Evolutionary conservation across 2,797 vertebrate genomes (phyloP).

Genomic region (Trachops cirrhosus): DNA sequence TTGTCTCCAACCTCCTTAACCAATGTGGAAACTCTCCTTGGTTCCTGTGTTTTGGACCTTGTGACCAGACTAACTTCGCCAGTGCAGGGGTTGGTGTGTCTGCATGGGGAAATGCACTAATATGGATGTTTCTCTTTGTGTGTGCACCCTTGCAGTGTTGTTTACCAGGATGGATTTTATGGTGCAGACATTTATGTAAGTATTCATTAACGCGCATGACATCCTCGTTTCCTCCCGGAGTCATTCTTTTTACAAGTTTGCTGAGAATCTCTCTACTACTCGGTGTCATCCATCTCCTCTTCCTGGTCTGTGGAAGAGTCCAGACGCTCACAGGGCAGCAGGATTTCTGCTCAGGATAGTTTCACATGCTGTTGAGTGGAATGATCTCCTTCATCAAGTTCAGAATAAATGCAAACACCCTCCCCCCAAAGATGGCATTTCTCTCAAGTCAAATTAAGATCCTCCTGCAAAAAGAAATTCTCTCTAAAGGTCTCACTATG

Average conservation of each 20-base stretch:
- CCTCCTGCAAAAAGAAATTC: background rate
- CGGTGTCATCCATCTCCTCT: constrained; percentile 67
- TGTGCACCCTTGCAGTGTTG: constrained; percentile 94
- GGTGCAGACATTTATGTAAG: constrained; percentile 99
- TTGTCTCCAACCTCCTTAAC: constrained; percentile 83
- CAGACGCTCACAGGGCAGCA: constrained; percentile 64
- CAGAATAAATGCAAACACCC: constrained; percentile 59
- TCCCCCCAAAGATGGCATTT: background rate
- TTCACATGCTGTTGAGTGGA: constrained; percentile 57
- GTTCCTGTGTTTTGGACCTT: constrained; percentile 67
- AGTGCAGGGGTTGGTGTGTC: constrained; percentile 82
- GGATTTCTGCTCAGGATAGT: constrained; percentile 63
- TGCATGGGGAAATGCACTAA: constrained; percentile 93
- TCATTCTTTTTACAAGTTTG: constrained; percentile 85
- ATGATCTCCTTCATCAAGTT: constrained; percentile 69
- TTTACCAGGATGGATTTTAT: constrained; percentile 99
- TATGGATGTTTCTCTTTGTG: constrained; percentile 91
- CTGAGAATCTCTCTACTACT: constrained; percentile 73
- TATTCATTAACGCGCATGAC: constrained; percentile 88
- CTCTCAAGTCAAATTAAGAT: constrained; percentile 15
- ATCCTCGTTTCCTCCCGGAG: constrained; percentile 78
- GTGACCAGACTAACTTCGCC: constrained; percentile 83
- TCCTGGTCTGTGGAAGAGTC: constrained; percentile 70
- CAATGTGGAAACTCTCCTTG: constrained; percentile 75
- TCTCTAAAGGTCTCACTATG: background rate